phyloP scores from a whole-genome alignment of 1,140 invertebrate species.

The Achatina immaculata region DNA sequence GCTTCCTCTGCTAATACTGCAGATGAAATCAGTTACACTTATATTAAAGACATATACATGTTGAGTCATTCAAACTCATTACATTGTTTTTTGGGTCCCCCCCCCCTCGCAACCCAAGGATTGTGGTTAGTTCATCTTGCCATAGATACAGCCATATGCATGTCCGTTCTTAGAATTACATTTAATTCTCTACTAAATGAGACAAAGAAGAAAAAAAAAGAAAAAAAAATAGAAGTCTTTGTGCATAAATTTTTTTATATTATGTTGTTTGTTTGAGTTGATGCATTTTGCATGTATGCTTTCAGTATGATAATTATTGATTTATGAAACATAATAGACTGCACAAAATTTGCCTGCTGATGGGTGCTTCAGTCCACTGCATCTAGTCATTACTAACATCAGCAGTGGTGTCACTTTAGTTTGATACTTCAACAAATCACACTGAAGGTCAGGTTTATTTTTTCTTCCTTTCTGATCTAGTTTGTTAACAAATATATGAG shows the following conservation, averaged over 20 bases:
- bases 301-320: neutral
- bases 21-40: no score
- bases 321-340: neutral
- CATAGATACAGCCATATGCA: no score
- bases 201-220: no score
- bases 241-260: neutral
- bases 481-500: slow-evolving; percentile 11
- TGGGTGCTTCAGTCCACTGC: neutral
- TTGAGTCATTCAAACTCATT: no score
- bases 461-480: neutral
- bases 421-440: neutral
- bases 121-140: no score
- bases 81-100: no score
- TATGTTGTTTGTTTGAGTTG: neutral
- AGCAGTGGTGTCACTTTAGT: neutral
- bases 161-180: no score
- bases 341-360: neutral
- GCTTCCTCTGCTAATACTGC: no score
- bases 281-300: neutral
- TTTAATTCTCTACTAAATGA: no score
- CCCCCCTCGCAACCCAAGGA: no score
- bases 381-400: neutral
- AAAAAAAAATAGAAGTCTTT: no score
- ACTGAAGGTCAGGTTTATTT: neutral
- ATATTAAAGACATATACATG: no score